Evolutionary conservation across 2,113 vertebrate species (phyloP).

Genomic region (Mixornis gularis): DNA sequence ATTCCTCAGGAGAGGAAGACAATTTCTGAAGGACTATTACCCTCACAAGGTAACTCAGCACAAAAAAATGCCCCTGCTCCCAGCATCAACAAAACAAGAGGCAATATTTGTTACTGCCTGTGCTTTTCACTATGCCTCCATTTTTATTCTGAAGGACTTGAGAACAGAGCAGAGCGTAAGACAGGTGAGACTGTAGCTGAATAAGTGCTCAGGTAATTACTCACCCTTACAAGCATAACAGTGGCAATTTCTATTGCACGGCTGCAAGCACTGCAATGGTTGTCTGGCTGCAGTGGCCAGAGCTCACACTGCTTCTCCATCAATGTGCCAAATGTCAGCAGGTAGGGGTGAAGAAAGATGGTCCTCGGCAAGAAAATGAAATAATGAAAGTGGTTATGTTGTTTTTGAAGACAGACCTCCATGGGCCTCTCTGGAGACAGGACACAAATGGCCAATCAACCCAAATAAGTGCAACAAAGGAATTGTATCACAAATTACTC

Average conservation of each 20-base stretch:
- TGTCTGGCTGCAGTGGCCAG: neutral
- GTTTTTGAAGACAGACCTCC: neutral
- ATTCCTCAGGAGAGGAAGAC: neutral
- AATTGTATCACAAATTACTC: neutral
- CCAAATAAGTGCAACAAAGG: neutral
- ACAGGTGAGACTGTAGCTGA: neutral
- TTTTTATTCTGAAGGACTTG: neutral
- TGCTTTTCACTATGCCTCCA: neutral
- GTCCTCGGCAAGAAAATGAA: neutral
- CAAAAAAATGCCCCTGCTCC: neutral
- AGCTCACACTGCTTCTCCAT: neutral
- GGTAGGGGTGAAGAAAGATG: neutral
- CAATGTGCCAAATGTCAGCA: neutral
- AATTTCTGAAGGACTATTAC: neutral
- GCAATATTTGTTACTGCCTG: neutral
- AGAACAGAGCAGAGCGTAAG: neutral
- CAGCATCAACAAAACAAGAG: neutral
- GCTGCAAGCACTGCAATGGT: neutral
- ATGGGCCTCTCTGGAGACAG: neutral
- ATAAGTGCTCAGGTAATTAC: neutral
- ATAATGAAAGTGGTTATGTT: neutral
- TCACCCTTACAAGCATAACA: neutral
- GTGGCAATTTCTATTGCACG: rapidly evolving
- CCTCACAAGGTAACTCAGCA: neutral
- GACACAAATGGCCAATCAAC: neutral